Conservation (phyloP, 1,140 invertebrate species). For the Arctopsyche grandis region DNA sequence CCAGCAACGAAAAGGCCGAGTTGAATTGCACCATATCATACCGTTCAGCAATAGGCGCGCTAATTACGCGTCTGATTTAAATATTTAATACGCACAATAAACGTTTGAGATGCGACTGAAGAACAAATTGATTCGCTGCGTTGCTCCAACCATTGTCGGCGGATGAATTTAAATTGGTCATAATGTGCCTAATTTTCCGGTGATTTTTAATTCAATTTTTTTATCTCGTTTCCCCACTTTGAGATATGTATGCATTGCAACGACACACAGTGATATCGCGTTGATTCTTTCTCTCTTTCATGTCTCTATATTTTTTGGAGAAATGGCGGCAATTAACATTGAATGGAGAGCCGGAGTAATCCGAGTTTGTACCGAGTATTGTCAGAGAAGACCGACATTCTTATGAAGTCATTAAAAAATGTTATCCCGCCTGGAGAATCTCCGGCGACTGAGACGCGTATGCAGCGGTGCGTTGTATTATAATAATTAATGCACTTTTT, state of each 20-base stretch:
- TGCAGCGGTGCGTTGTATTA: constrained; percentile 14
- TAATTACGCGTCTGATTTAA: too few relatives aligned
- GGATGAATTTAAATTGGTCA: too few relatives aligned
- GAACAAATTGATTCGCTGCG: too few relatives aligned
- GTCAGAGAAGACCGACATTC: not conserved
- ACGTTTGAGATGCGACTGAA: too few relatives aligned
- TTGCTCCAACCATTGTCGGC: too few relatives aligned
- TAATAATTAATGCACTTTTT: constrained; percentile 16
- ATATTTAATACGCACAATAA: too few relatives aligned
- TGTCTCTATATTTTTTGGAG: not conserved
- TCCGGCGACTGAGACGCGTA: not conserved
- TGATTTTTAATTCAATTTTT: too few relatives aligned
- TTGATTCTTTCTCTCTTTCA: not conserved
- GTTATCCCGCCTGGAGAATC: not conserved
- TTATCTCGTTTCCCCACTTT: not conserved
- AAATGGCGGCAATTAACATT: constrained; percentile 23
- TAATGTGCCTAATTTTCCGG: too few relatives aligned
- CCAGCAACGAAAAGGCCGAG: too few relatives aligned
- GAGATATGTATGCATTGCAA: not conserved
- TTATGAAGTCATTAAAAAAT: constrained; percentile 31
- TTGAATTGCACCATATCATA: too few relatives aligned
- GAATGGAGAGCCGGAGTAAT: constrained; percentile 5
- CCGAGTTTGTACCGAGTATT: not conserved
- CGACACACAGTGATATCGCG: not conserved
- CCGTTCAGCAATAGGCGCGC: too few relatives aligned